These are phyloP conservation scores for Leptosomus discolor DNA, from an alignment of 2,113 vertebrate species.

Conservation along the genomic window DNA sequence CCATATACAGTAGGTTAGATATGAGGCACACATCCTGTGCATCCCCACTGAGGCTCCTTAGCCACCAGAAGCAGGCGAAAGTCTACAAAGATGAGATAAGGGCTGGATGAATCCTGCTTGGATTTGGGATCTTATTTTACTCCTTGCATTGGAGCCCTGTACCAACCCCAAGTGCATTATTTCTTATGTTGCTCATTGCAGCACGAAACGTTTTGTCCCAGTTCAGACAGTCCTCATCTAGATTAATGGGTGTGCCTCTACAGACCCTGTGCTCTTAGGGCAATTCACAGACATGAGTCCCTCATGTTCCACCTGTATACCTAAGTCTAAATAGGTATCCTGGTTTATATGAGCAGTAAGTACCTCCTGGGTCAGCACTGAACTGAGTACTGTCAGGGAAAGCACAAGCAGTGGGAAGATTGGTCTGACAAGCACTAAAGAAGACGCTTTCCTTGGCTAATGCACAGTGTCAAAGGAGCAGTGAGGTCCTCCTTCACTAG, in stretches of 20 bases:
- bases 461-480: background rate
- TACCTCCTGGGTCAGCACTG: background rate
- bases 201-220: rapidly evolving
- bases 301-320: background rate
- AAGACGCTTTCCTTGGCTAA: background rate
- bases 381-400: background rate
- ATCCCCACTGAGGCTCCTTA: background rate
- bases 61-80: background rate
- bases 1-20: background rate
- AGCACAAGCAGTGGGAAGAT: background rate
- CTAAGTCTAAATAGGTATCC: background rate
- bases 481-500: background rate
- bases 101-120: background rate
- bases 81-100: background rate
- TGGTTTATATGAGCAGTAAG: background rate
- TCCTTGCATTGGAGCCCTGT: background rate
- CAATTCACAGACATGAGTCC: background rate
- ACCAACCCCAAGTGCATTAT: rapidly evolving
- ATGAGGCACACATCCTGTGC: rapidly evolving
- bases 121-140: background rate
- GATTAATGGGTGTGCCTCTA: background rate
- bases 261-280: background rate
- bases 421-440: background rate
- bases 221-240: background rate
- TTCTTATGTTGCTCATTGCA: background rate